Evolutionary conservation across 2,113 vertebrate genomes (phyloP).

Genomic region (Nansenia antarctica): DNA sequence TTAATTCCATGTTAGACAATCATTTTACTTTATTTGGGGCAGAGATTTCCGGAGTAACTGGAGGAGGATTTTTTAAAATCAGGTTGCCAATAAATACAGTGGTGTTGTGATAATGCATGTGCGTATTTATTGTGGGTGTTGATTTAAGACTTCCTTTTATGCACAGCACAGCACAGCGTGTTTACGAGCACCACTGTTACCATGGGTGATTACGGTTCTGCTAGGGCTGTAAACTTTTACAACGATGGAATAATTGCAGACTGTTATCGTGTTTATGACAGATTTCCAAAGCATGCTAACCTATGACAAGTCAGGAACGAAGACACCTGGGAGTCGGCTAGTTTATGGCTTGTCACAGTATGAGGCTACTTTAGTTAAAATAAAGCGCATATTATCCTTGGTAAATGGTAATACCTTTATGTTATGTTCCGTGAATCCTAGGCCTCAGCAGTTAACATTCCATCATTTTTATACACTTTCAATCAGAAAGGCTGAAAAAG

Average conservation of each 20-base stretch:
- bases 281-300: constrained; percentile 24
- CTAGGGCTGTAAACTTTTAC: constrained; percentile 65
- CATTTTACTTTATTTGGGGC: constrained; percentile 17
- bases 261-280: constrained; percentile 55
- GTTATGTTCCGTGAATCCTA: background rate
- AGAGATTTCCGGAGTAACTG: background rate
- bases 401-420: background rate
- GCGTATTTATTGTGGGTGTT: constrained; percentile 33
- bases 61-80: constrained; percentile 25
- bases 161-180: constrained; percentile 26
- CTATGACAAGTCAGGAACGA: background rate
- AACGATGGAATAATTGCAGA: constrained; percentile 53
- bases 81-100: constrained; percentile 28
- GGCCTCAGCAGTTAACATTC: too few relatives aligned
- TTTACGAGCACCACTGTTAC: constrained; percentile 58
- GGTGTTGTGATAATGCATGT: constrained; percentile 12
- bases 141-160: constrained; percentile 46
- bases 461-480: background rate
- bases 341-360: too few relatives aligned
- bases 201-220: constrained; percentile 59
- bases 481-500: background rate
- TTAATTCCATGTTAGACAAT: constrained; percentile 16
- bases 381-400: background rate
- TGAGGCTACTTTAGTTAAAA: too few relatives aligned
- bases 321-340: background rate